phyloP scores from a whole-genome alignment of 2,888 invertebrate genomes.

The Stenurella melanura region DNA sequence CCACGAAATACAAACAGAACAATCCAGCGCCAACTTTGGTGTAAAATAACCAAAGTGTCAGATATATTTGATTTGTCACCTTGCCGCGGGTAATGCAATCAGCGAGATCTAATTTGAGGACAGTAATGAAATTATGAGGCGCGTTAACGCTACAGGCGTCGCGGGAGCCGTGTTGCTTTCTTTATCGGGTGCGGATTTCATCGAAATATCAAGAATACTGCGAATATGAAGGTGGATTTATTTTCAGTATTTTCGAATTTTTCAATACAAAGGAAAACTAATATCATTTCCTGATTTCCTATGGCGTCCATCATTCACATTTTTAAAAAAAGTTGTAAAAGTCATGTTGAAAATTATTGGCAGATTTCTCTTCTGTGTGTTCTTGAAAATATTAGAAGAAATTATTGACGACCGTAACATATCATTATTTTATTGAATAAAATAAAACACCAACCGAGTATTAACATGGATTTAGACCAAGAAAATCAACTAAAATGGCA shows the following conservation, averaged over 20 bases:
- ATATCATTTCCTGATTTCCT: too few species aligned
- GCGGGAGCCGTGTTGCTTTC: slow-evolving; percentile 20
- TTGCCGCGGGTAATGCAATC: slow-evolving; percentile 53
- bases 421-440: too few species aligned
- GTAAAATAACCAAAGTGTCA: slow-evolving; percentile 41
- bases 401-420: too few species aligned
- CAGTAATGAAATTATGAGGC: slow-evolving; percentile 57
- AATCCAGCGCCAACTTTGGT: not conserved
- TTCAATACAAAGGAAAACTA: too few species aligned
- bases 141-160: slow-evolving; percentile 49
- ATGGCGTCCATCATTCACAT: too few species aligned
- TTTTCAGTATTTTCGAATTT: not conserved
- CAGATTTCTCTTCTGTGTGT: too few species aligned
- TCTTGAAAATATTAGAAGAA: too few species aligned
- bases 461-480: too few species aligned
- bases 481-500: too few species aligned
- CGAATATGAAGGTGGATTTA: not conserved
- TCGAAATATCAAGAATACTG: not conserved
- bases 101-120: slow-evolving; percentile 57
- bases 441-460: too few species aligned
- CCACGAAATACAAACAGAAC: slow-evolving; percentile 1
- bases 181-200: not conserved
- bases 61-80: slow-evolving; percentile 59
- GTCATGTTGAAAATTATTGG: too few species aligned
- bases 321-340: too few species aligned